Percentiles rank a stretch among this genome's conserved stretches.
Conservation (phyloP, 2,888 invertebrate genomes). For the Gerosis bhagava region DNA sequence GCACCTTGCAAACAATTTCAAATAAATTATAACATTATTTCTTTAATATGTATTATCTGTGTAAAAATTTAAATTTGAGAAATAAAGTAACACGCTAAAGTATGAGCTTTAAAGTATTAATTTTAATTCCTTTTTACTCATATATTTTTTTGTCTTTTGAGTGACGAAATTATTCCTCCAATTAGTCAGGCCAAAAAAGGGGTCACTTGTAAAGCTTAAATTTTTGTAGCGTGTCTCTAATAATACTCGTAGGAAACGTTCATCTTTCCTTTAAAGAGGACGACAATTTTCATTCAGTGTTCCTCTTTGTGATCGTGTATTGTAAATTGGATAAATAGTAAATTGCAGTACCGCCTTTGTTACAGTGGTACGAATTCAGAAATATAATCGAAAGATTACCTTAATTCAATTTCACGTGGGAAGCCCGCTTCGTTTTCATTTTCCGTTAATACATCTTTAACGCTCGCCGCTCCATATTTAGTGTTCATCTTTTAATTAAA, state of each 20-base stretch:
- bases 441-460: constrained; percentile 47
- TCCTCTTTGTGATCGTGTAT: constrained; percentile 39
- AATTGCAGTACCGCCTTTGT: constrained; percentile 36
- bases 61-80: no score
- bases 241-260: constrained; percentile 39
- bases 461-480: constrained; percentile 67
- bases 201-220: no score
- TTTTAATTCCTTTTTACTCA: no score
- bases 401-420: constrained; percentile 51
- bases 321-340: constrained; percentile 55
- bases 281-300: constrained; percentile 47
- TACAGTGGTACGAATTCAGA: constrained; percentile 10
- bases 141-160: no score
- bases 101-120: no score
- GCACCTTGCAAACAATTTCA: no score
- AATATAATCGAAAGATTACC: constrained; percentile 49
- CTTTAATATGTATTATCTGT: no score
- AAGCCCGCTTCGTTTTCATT: constrained; percentile 45
- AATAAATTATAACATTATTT: no score
- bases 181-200: no score
- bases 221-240: no score
- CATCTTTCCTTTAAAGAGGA: constrained; percentile 38
- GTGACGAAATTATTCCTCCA: no score
- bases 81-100: no score
- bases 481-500: constrained; percentile 51